Percentiles rank a stretch among this genome's conserved stretches.
phyloP scores from a whole-genome alignment of 2,797 vertebrate species.

The Psittacula derbiana region DNA sequence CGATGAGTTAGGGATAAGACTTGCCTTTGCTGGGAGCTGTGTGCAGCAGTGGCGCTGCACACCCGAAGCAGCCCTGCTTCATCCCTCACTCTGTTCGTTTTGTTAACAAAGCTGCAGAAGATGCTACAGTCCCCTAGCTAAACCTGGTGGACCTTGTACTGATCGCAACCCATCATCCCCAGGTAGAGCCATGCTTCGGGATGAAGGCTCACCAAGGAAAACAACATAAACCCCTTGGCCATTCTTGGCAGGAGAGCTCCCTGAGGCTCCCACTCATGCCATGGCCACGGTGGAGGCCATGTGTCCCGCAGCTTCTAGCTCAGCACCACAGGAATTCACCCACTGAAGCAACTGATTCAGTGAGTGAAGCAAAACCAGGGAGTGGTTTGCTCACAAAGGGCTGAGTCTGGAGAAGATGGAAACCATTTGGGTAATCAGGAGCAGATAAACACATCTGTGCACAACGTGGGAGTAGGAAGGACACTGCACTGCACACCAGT shows the following conservation, averaged over 20 bases:
- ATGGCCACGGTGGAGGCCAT: accelerated
- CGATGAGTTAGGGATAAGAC: background rate
- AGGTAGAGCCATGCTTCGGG: accelerated
- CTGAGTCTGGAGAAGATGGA: background rate
- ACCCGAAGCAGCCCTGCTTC: background rate
- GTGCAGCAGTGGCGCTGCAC: background rate
- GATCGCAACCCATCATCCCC: background rate
- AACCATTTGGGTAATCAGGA: accelerated
- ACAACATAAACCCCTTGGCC: accelerated
- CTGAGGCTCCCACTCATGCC: background rate
- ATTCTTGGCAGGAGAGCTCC: background rate
- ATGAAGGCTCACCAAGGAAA: background rate
- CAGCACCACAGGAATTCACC: background rate
- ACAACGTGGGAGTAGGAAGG: background rate
- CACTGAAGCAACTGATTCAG: background rate
- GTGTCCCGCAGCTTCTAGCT: background rate
- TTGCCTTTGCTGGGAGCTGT: background rate
- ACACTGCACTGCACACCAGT: accelerated
- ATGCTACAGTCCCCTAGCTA: background rate
- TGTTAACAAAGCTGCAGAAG: background rate
- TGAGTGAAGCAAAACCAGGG: background rate
- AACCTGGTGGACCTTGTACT: accelerated
- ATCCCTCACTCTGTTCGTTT: accelerated
- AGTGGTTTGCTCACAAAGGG: background rate
- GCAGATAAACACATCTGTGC: background rate